A percentile compares a stretch with the other conserved stretches of the same genome.
Evolutionary conservation across 1,140 invertebrate species (phyloP).

Genomic region (Cataglyphis hispanica): DNA sequence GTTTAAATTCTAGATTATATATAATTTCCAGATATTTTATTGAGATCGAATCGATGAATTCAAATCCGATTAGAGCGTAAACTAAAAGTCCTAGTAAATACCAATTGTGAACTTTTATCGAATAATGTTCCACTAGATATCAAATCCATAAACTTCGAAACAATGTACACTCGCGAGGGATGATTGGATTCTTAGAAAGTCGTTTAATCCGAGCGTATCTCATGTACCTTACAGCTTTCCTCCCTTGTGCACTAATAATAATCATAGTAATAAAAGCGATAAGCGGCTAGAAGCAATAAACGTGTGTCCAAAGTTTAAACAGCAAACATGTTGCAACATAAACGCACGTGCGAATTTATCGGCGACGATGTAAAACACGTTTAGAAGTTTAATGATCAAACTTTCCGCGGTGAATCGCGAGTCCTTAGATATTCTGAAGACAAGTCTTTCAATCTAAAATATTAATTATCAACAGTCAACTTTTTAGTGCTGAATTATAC

Average conservation of each 20-base stretch:
- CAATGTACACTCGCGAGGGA: background rate
- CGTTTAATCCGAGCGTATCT: constrained; percentile 18
- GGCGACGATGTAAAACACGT: constrained; percentile 23
- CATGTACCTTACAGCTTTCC: background rate
- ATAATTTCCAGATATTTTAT: too few relatives aligned
- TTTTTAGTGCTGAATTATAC: background rate
- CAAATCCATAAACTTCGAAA: background rate
- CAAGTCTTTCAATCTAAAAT: background rate
- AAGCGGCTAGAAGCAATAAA: constrained; percentile 1
- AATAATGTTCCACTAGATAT: constrained; percentile 13
- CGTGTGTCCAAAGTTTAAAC: constrained; percentile 36
- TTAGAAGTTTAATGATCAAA: constrained; percentile 54
- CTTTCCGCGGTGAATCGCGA: constrained; percentile 11
- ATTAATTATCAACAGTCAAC: background rate
- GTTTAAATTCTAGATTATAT: too few relatives aligned
- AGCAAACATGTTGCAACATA: background rate
- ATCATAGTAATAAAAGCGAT: constrained; percentile 45
- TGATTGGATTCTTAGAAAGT: background rate
- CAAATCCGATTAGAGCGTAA: background rate
- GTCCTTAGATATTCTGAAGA: background rate
- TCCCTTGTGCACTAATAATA: constrained; percentile 19
- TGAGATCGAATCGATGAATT: background rate
- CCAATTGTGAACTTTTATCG: background rate
- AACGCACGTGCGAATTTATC: constrained; percentile 17
- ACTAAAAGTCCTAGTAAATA: background rate